Percentiles rank a stretch among this genome's conserved stretches.
These are phyloP conservation scores for Macrotrachela quadricornifera DNA, from an alignment of 1,140 invertebrate species.

Conservation along the genomic window DNA sequence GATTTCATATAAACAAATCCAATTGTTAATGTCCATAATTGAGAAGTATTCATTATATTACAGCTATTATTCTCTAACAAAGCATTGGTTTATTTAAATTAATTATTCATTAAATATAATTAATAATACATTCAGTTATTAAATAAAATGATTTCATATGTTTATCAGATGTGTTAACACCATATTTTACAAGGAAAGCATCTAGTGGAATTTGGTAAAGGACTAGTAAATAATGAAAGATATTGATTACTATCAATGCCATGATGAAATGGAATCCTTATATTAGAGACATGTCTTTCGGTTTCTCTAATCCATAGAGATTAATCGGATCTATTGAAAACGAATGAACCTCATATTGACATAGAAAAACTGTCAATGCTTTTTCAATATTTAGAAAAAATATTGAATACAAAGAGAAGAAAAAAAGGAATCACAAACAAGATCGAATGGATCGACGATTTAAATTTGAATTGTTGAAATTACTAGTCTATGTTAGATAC, in stretches of 20 bases:
- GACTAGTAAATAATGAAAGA: constrained; percentile 35
- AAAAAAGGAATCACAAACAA: too few relatives aligned
- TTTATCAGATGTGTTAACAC: constrained; percentile 48
- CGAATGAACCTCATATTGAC: too few relatives aligned
- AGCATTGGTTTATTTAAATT: constrained; percentile 40
- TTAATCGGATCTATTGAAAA: too few relatives aligned
- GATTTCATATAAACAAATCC: constrained; percentile 30
- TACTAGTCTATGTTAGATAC: not conserved
- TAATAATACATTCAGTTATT: constrained; percentile 36
- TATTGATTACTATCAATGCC: constrained; percentile 42
- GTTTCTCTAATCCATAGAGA: too few relatives aligned
- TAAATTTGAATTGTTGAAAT: not conserved
- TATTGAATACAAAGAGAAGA: too few relatives aligned
- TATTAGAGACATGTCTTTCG: too few relatives aligned
- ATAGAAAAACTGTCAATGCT: too few relatives aligned
- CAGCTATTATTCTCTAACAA: constrained; percentile 54
- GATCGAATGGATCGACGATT: too few relatives aligned
- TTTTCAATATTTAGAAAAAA: too few relatives aligned
- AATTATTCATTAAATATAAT: constrained; percentile 39
- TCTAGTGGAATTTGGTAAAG: constrained; percentile 34
- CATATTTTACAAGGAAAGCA: constrained; percentile 53
- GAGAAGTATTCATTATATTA: constrained; percentile 40
- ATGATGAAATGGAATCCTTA: constrained; percentile 49
- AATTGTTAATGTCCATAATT: constrained; percentile 44
- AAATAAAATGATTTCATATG: constrained; percentile 44